Conservation (phyloP, 30 jellyfish, hydroid and myxozoan genomes). For the Pelagia noctiluca region DNA sequence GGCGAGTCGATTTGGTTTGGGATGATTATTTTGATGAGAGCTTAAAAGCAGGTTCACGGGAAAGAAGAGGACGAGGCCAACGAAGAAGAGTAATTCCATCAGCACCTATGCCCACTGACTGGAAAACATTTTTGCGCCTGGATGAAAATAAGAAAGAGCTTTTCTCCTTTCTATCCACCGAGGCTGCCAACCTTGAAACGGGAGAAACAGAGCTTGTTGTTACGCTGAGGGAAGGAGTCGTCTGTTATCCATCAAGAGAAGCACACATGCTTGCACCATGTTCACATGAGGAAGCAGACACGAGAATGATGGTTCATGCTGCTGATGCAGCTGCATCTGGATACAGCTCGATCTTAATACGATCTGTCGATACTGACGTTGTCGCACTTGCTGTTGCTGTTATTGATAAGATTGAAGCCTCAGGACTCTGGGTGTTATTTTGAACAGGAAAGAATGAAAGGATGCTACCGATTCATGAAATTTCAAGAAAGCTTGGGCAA, state of each 20-base stretch:
- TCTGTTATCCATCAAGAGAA: conserved; percentile 3
- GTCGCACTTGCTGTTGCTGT: conserved; percentile 19
- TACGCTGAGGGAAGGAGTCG: conserved; percentile 12
- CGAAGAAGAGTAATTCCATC: background rate
- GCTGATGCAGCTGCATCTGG: conserved; percentile 10
- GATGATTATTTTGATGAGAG: conserved; percentile 18
- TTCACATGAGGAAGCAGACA: conserved; percentile 4
- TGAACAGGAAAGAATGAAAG: conserved; percentile 40
- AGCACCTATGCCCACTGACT: background rate
- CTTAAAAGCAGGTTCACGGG: background rate
- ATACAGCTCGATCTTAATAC: conserved; percentile 11
- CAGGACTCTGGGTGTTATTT: conserved; percentile 39
- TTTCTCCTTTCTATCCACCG: background rate
- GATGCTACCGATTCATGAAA: conserved; percentile 41
- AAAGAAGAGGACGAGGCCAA: conserved; percentile 13
- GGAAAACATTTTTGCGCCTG: background rate
- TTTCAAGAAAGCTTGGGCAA: conserved; percentile 27
- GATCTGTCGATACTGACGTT: conserved; percentile 47
- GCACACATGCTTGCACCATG: conserved; percentile 9
- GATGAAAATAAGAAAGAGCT: conserved; percentile 8
- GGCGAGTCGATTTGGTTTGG: conserved; percentile 15
- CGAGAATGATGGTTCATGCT: conserved; percentile 6
- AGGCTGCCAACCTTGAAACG: background rate
- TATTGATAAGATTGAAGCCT: background rate
- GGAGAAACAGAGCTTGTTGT: conserved; percentile 24